Evolutionary conservation across 2,888 invertebrate species (phyloP), one percentile per base, ranked within the genome.

Genomic region (Rhagonycha lutea): DNA sequence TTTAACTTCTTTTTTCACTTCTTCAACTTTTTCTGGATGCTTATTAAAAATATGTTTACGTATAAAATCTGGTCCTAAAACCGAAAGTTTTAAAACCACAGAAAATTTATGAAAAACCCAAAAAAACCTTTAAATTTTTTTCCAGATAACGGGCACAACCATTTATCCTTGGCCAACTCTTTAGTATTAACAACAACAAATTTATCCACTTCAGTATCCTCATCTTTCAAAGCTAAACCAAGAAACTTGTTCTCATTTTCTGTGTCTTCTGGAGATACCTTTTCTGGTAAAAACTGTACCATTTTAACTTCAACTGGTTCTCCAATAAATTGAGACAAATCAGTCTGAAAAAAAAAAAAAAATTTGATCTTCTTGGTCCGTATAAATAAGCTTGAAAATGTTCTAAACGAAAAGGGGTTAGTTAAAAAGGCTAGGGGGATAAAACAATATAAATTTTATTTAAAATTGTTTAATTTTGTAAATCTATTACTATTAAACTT

Each of bases 21-120:
- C 98, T 61, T 98, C 97, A 63, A 99, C 94, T 89, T 98, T 99
- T 85, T 99, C 99, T 0, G 88, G 94, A 85, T 99, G 99, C 86
- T 99, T 99, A 87, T 98, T 98, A 86, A 97, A 95, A 80, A 99
- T 98, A 87, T 99, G 99, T 86, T 99, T 99, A 78, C 97, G 93
- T 29, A 99, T 98, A 88, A 98, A 99, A 87, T 99, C 99, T 0
- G 99, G 98, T 0, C 99, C 94, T 84, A 26, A 14, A 75, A 61
- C 11, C n/a, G 0, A 47, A 47, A n/a, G n/a, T 5, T 47, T 47
- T 5, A 7, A 47, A 8, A 1, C 7, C 12, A 7, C 47, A 47
- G 7, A 47, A 47, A 18, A 18, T 18, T 47, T n/a, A n/a, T 8
- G 11, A 29, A 12, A n/a, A 26, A 11, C 1, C 4, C 68, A 70